Base-by-base conservation (phyloP, 2,797 vertebrate species). In the Chaunax sp. region DNA sequence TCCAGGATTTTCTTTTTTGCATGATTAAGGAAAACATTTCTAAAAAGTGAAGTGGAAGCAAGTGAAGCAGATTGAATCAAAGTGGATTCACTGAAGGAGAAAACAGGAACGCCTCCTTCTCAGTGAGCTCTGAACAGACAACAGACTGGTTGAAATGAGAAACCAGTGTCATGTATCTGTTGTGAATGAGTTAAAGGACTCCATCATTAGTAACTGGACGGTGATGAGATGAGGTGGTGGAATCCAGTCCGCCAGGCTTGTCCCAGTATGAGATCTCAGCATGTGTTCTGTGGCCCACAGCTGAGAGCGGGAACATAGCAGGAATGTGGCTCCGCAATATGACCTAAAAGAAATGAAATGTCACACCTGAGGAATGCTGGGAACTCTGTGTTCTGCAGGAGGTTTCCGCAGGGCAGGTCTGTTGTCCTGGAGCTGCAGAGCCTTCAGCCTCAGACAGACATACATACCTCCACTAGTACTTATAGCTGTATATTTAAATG, bases 281-380 rank as follows among this genome's bases (percentile, higher is more conserved):
- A 3, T 11, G 81, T 28, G 49, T 68, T 54, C 54, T 1, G 69
- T 78, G 81, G 64, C 84, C 62, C 56, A 4, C 68, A 41, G 61
- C 74, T 26, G 61, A 83, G 71, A 53, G 15, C 14, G 45, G 28
- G 64, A 8, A 35, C 69, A 3, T 46, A 20, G 78, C 69, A 81
- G 80, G 84, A 89, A 89, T 89, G 80, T 60, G 73, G 47, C 70
- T 83, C 47, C 66, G 44, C 44, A 33, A 9, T 50, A 63, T 58
- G 80, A 84, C 81, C 71, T 78, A 12, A 61, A 65, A 86, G 66
- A 71, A 71, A 79, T 61, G 19, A 86, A 86, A 80, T 77, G 84
- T 82, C 72, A 71, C 41, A 3, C 65, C 0, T 12, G 49, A 80
- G 69, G 80, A 83, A 86, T 82, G 78, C 75, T 63, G 70, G 49